A percentile compares a stretch with the other conserved stretches of the same genome.
These are phyloP conservation scores for Zygogramma bicolorata DNA, from an alignment of 2,888 invertebrate genomes.

Conservation along the genomic window DNA sequence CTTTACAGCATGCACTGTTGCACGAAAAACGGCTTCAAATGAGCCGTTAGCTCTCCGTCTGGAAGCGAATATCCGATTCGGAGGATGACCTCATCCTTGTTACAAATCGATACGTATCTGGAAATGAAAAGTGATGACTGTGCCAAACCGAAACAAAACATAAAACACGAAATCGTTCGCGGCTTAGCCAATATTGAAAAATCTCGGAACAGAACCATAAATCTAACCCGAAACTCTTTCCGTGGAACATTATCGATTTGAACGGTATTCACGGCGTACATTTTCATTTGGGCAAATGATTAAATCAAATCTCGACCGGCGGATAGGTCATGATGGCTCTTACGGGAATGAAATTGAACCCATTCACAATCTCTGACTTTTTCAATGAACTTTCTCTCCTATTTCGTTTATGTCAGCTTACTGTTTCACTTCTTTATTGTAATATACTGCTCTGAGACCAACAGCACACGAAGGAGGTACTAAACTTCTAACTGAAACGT, in stretches of 20 bases:
- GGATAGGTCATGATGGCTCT: constrained; percentile 5
- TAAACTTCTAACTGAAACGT: constrained; percentile 19
- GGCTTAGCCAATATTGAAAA: not conserved
- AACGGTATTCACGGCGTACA: not conserved
- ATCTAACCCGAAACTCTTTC: not conserved
- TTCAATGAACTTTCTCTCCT: constrained; percentile 3
- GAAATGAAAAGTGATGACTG: not conserved
- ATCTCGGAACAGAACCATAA: not conserved
- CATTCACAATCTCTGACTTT: constrained; percentile 5
- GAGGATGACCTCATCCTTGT: not conserved
- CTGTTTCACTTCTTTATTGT: not conserved
- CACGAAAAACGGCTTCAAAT: too few relatives aligned
- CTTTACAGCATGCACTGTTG: too few relatives aligned
- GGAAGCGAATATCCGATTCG: too few relatives aligned
- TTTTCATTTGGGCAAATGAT: constrained; percentile 3
- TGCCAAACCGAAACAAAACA: not conserved
- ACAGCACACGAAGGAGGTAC: constrained; percentile 11
- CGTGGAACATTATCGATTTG: not conserved
- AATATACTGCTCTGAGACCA: constrained; percentile 10
- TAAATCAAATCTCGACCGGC: not conserved
- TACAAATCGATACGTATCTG: not conserved
- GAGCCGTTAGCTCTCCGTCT: too few relatives aligned
- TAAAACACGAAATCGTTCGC: not conserved
- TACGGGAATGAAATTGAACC: constrained; percentile 7
- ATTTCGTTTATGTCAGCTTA: not conserved